Percentiles rank a stretch among this genome's conserved stretches.
These are phyloP conservation scores for Caenorhabditis elegans DNA, from an alignment of 1,140 invertebrate genomes.

Conservation along the genomic window DNA sequence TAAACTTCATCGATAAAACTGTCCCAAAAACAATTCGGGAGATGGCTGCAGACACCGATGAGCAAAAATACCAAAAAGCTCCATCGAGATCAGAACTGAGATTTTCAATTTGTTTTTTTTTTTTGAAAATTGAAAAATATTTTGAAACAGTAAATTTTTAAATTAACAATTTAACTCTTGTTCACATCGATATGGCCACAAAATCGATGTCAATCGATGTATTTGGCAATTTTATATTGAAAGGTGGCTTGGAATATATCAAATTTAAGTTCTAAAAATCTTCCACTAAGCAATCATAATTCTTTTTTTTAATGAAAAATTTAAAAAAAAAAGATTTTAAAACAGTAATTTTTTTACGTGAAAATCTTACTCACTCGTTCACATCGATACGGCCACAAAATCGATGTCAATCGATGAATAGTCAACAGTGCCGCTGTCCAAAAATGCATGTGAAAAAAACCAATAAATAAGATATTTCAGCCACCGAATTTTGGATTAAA, in stretches of 20 bases:
- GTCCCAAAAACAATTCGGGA: background rate
- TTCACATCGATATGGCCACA: too few species aligned
- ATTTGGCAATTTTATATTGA: background rate
- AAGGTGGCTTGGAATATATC: too few species aligned
- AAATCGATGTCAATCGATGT: too few species aligned
- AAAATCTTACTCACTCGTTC: background rate
- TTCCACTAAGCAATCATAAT: too few species aligned
- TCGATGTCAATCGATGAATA: background rate
- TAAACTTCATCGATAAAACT: background rate
- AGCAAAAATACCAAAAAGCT: background rate
- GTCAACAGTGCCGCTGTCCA: background rate
- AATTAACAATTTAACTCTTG: too few species aligned
- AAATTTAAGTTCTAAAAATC: too few species aligned
- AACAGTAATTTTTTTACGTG: too few species aligned
- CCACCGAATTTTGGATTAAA: background rate
- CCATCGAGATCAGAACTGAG: too few species aligned
- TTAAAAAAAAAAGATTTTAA: too few species aligned
- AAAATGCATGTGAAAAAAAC: background rate
- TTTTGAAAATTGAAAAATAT: background rate
- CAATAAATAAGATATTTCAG: background rate
- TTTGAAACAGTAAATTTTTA: too few species aligned
- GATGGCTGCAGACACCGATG: background rate
- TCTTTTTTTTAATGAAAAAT: too few species aligned
- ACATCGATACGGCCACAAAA: background rate
- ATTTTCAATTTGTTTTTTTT: too few species aligned